Evolutionary conservation across 2,113 vertebrate species (phyloP).

Genomic region (Zeus faber): DNA sequence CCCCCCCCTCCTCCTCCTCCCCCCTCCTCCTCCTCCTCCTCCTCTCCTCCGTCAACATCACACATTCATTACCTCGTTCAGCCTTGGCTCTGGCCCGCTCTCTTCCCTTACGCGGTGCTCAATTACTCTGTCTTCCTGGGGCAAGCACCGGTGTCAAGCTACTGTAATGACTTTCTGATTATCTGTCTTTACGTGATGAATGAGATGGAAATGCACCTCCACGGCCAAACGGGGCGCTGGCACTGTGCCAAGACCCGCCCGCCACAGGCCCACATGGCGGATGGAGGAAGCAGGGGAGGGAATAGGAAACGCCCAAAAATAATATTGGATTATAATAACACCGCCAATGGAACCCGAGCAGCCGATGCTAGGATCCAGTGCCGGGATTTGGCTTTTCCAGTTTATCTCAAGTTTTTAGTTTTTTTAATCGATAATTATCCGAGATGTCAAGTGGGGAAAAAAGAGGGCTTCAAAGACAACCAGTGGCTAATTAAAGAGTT

Average conservation of each 20-base stretch:
- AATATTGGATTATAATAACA: slow-evolving; percentile 51
- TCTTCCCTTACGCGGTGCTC: slow-evolving; percentile 82
- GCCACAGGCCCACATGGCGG: too few relatives aligned
- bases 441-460: not conserved
- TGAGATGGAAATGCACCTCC: slow-evolving; percentile 80
- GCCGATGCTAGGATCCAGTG: slow-evolving; percentile 11
- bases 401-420: slow-evolving; percentile 27
- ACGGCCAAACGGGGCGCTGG: slow-evolving; percentile 62
- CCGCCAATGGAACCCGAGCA: slow-evolving; percentile 27
- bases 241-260: slow-evolving; percentile 54
- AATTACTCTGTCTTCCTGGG: slow-evolving; percentile 83
- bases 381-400: slow-evolving; percentile 5
- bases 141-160: slow-evolving; percentile 78
- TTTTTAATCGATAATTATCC: not conserved
- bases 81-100: slow-evolving; percentile 76
- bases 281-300: slow-evolving; percentile 19
- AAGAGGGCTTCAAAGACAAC: slow-evolving; percentile 26
- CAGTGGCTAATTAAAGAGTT: slow-evolving; percentile 48
- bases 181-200: slow-evolving; percentile 82
- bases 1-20: slow-evolving; percentile 37
- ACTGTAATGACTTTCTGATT: slow-evolving; percentile 86
- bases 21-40: slow-evolving; percentile 32
- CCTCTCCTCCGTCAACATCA: slow-evolving; percentile 56
- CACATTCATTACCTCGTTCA: slow-evolving; percentile 76
- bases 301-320: slow-evolving; percentile 47